Evolutionary conservation across 2,888 invertebrate species (phyloP).

Genomic region (Spialia ferax): DNA sequence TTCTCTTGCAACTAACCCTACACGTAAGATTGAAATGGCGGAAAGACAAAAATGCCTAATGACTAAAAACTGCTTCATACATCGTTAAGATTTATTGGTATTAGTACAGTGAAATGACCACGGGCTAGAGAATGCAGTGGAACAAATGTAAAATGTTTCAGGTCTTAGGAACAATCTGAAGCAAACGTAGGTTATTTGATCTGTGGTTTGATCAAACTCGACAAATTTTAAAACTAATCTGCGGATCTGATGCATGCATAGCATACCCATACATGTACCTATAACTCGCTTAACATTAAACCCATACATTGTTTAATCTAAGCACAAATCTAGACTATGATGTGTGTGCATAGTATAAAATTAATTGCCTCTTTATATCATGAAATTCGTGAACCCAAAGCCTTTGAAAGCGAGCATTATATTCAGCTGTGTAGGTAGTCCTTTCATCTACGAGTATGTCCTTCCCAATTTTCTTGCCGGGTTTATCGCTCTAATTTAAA

Average conservation of each 20-base stretch:
- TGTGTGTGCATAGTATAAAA: slow-evolving; percentile 1
- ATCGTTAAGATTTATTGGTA: no score
- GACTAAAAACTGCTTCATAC: no score
- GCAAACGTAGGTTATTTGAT: no score
- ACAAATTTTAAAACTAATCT: no score
- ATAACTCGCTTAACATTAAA: not conserved
- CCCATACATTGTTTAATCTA: not conserved
- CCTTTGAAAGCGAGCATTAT: slow-evolving; percentile 14
- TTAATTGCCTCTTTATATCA: not conserved
- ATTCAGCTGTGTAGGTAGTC: slow-evolving; percentile 22
- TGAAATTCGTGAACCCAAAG: slow-evolving; percentile 6
- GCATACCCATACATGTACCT: no score
- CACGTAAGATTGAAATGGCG: not conserved
- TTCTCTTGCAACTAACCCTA: not conserved
- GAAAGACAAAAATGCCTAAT: no score
- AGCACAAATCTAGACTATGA: not conserved
- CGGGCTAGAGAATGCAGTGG: no score
- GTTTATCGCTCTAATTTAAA: slow-evolving; percentile 43
- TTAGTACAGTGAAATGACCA: no score
- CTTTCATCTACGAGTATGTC: slow-evolving; percentile 41
- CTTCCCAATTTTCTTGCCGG: slow-evolving; percentile 40
- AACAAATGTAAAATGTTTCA: no score
- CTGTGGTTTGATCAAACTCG: no score
- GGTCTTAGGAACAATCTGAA: no score
- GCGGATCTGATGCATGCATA: no score